phyloP scores from a whole-genome alignment of 1,140 invertebrate species.

The Drosophila asahinai region DNA sequence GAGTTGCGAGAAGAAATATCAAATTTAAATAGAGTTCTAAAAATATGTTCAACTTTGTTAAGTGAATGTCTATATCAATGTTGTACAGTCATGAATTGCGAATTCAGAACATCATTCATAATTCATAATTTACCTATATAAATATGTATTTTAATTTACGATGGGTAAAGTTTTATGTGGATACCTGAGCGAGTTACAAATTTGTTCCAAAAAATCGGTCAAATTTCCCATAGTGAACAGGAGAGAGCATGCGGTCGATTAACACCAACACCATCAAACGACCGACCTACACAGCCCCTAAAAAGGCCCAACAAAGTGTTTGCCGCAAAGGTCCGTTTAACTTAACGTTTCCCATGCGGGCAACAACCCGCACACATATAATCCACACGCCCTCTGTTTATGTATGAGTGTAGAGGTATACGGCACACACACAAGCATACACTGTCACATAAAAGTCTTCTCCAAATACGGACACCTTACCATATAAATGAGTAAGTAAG shows the following conservation, averaged over 20 bases:
- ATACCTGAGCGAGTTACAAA: too few species aligned
- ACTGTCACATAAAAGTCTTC: conserved; percentile 38
- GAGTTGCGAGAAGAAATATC: too few species aligned
- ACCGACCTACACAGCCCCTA: conserved; percentile 27
- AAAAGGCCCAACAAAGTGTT: conserved; percentile 42
- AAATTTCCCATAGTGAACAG: too few species aligned
- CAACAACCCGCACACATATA: conserved; percentile 40
- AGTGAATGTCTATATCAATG: too few species aligned
- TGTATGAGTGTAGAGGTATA: not conserved
- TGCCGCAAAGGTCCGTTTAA: conserved; percentile 77
- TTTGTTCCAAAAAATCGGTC: too few species aligned
- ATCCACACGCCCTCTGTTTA: not conserved
- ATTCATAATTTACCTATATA: too few species aligned
- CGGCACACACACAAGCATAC: not conserved
- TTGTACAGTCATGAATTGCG: too few species aligned
- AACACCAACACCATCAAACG: conserved; percentile 48
- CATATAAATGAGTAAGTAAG: conserved; percentile 16
- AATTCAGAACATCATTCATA: too few species aligned
- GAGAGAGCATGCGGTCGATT: conserved; percentile 59
- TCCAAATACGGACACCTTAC: conserved; percentile 36
- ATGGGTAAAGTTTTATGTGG: too few species aligned
- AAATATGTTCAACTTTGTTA: too few species aligned
- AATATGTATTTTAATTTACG: too few species aligned
- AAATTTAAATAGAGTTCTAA: too few species aligned
- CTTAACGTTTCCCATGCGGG: conserved; percentile 63